Evolutionary conservation across 2,797 vertebrate species (phyloP), one percentile per base, ranked within the genome.

Genomic region (Tragopan temminckii): DNA sequence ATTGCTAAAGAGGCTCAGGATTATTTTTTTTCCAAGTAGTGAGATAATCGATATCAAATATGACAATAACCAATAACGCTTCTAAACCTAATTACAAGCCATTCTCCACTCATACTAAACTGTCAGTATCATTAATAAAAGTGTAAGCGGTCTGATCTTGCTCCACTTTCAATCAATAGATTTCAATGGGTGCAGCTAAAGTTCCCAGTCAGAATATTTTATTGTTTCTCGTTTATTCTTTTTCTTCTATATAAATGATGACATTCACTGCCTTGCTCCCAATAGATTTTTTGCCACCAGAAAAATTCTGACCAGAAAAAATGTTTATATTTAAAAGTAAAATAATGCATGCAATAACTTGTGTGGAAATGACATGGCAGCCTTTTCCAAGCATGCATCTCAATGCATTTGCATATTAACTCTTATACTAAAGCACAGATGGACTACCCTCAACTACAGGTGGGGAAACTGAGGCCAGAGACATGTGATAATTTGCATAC

Each of bases 111-210:
- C 88, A 86, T 45, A 76, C 21, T 63, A 59, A 93, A 48, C 43
- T 82, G 78, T 77, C 78, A 88, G 75, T 50, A 85, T 70, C 78
- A 90, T 95, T 94, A 94, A 96, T 91, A 95, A 88, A 87, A 95
- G 64, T 19, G 0, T 77, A 90, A 94, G 53, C 42, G 53, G 61
- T 94, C 64, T 64, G 68, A 88, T 85, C 68, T 57, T 58, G 83
- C 57, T 80, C 59, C 31, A 35, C 10, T 76, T 72, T 53, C 93
- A 84, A 76, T 93, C 91, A 84, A 84, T 81, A 86, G 33, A 80
- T 87, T 86, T 77, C 77, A 36, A 7, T 61, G 74, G 55, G 55
- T 70, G 24, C 71, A 71, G 67, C 55, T 79, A 67, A 33, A 67
- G 63, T 19, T 79, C 35, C 77, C 1, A 1, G n/a, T 48, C 31